Evolutionary conservation across 2,888 invertebrate species (phyloP), one percentile per base, ranked within the genome.

Genomic region (Pterostichus niger): DNA sequence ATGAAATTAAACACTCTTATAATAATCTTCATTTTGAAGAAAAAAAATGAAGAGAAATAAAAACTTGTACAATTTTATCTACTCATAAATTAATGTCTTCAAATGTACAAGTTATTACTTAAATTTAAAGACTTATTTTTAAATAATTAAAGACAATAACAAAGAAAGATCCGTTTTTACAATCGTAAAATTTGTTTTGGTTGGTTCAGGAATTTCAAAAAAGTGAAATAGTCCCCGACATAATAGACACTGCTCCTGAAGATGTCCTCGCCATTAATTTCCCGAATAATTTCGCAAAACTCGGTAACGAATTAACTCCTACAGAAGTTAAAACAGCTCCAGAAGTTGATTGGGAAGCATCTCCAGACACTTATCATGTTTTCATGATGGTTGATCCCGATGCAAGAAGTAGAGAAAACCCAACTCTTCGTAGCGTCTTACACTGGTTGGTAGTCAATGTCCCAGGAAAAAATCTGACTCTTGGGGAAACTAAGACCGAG

Each of bases 401-500:
- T 90, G 95, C 95, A 0, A 95, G 96, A 4, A 94, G 93, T 86
- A 91, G 95, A 44, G 91, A 92, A 85, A 92, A 92, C 81, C 95
- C 95, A 0, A 93, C 91, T 84, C 93, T 92, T 85, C 91, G 94
- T 31, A 95, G 96, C 89, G 95, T 94, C 92, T 93, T 94, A 86
- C 96, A 96, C 88, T 96, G 96, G 96, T 89, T 95, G 10, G 92
- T 96, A 35, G 94, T 92, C 15, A 96, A 96, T 87, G 94, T 96
- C 86, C 93, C 93, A 6, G 94, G 93, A 40, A 90, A 13, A 2
- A 75, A 82, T 13, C 13, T 75, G 17, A 88, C 88, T 10, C 91
- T 92, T 85, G 94, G 95, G 33, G 94, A 95, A 87, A 90, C 91
- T 24, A 89, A 95, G 13, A 91, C 93, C n/a, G 93, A 93, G 84